Evolutionary conservation across 1,140 invertebrate species (phyloP), one percentile per base, ranked within the genome.

Genomic region (Monomorium pharaonis): DNA sequence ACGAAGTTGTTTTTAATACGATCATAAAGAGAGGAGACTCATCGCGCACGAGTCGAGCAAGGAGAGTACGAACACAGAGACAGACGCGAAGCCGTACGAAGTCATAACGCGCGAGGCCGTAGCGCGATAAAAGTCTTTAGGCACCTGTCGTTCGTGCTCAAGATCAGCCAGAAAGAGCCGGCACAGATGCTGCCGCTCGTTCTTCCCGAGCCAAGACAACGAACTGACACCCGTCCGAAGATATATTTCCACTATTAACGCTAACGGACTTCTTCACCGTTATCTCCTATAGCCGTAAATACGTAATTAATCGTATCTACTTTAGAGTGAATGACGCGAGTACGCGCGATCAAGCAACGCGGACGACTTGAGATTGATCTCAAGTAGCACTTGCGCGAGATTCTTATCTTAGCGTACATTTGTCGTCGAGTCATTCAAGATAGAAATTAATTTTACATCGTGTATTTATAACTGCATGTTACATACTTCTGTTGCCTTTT

Each of bases 181-280:
- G 69, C 80, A 58, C 85, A 86, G 78, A 84, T 84, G 85, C 76
- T 86, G 84, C 76, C 56, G 76, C n/a, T 86, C 84, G 84, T 54
- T 86, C 62, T 44, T 51, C 30, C 54, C 54, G n/a, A n/a, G 47
- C 30, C 76, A 49, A 86, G 78, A 83, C 78, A 74, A 83, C 54
- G 78, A 72, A 74, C 78, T 83, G 78, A 74, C 78, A 74, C 24
- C 44, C 78, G 27, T 83, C 37, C 42, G 78, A 83, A 83, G 78
- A 83, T 83, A 83, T 58, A 83, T 83, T 58, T 83, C 67, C 63
- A 58, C 78, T 83, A 83, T 83, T 83, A 83, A 42, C 67, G 67
- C 67, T 83, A 74, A 83, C 67, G 78, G 67, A 9, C 67, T 74
- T 72, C n/a, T 67, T 58, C 70, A 83, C 78, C 78, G 78, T 83